Conservation (phyloP, 92 coral and sea anemone species). For the Zoanthus sansibaricus region DNA sequence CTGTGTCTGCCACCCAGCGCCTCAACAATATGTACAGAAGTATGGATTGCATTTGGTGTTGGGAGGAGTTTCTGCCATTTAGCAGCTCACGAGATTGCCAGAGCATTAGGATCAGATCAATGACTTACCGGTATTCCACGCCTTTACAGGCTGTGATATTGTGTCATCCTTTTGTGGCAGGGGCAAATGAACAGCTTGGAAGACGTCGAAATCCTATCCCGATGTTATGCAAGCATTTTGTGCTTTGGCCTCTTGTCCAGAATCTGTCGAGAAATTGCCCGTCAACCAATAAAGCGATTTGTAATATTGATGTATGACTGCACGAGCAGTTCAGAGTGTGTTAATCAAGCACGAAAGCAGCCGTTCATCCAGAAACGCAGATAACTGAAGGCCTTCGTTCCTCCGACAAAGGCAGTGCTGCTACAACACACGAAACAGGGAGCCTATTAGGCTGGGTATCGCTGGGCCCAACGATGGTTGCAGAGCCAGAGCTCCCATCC, state of each 20-base stretch:
- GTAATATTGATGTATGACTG: slow-evolving; percentile 59
- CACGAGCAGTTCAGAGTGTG: slow-evolving; percentile 40
- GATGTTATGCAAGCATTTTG: slow-evolving; percentile 11
- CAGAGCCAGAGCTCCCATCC: slow-evolving; percentile 60
- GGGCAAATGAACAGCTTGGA: slow-evolving; percentile 39
- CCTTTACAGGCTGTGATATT: slow-evolving; percentile 62
- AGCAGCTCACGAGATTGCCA: slow-evolving; percentile 62
- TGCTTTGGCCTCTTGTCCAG: slow-evolving; percentile 31
- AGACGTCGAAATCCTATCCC: slow-evolving; percentile 23
- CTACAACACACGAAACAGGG: slow-evolving; percentile 55
- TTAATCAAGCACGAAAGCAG: slow-evolving; percentile 53
- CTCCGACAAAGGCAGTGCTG: slow-evolving; percentile 62
- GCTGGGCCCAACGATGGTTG: slow-evolving; percentile 60
- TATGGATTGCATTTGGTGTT: slow-evolving; percentile 47
- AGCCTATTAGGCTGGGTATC: slow-evolving; percentile 63
- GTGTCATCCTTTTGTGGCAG: slow-evolving; percentile 48
- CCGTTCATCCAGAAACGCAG: slow-evolving; percentile 64
- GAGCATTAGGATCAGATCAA: slow-evolving; percentile 36
- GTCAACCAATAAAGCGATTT: slow-evolving; percentile 51
- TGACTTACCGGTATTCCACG: slow-evolving; percentile 56
- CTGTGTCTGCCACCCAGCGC: slow-evolving; percentile 51
- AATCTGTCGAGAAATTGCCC: slow-evolving; percentile 4
- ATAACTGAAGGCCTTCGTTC: slow-evolving; percentile 45
- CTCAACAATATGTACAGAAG: slow-evolving; percentile 52
- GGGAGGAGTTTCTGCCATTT: slow-evolving; percentile 49